Evolutionary conservation across 1,140 invertebrate genomes (phyloP).

Genomic region (Drosophila erecta): DNA sequence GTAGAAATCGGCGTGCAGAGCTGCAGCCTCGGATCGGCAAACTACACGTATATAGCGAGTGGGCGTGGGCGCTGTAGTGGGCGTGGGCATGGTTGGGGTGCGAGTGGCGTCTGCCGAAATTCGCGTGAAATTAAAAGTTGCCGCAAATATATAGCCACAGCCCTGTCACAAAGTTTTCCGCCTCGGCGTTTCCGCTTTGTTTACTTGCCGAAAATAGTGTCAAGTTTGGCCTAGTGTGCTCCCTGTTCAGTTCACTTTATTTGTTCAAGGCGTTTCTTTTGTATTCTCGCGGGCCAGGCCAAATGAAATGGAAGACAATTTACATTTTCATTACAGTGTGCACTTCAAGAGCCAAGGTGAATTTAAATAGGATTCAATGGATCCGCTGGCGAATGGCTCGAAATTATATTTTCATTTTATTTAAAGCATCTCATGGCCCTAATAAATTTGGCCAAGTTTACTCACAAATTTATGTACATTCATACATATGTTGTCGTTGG

Average conservation of each 20-base stretch:
- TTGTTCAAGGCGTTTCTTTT: conserved; percentile 27
- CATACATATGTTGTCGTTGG: no score
- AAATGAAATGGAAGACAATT: conserved; percentile 57
- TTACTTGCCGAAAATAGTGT: conserved; percentile 58
- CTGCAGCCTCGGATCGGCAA: conserved; percentile 20
- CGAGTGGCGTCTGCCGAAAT: conserved; percentile 23
- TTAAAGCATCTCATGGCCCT: conserved; percentile 1
- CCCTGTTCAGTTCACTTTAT: conserved; percentile 42
- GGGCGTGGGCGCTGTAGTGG: background rate
- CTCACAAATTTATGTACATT: background rate
- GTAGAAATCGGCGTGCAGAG: conserved; percentile 42
- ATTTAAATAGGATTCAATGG: conserved; percentile 45
- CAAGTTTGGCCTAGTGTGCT: conserved; percentile 57
- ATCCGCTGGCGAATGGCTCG: conserved; percentile 1
- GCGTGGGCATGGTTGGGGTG: background rate
- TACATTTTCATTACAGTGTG: conserved; percentile 54
- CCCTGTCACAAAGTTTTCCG: conserved; percentile 68
- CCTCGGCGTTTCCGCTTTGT: conserved; percentile 48
- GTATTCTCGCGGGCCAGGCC: conserved; percentile 10
- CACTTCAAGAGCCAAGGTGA: conserved; percentile 51
- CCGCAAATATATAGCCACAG: conserved; percentile 40
- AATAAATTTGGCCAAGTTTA: conserved; percentile 22
- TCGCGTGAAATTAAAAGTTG: conserved; percentile 68
- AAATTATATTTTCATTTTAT: conserved; percentile 22
- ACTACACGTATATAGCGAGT: conserved; percentile 16